Percentiles rank a stretch among this genome's conserved stretches.
phyloP scores from a whole-genome alignment of 2,888 invertebrate species.

The Chymomyza fuscimana region DNA sequence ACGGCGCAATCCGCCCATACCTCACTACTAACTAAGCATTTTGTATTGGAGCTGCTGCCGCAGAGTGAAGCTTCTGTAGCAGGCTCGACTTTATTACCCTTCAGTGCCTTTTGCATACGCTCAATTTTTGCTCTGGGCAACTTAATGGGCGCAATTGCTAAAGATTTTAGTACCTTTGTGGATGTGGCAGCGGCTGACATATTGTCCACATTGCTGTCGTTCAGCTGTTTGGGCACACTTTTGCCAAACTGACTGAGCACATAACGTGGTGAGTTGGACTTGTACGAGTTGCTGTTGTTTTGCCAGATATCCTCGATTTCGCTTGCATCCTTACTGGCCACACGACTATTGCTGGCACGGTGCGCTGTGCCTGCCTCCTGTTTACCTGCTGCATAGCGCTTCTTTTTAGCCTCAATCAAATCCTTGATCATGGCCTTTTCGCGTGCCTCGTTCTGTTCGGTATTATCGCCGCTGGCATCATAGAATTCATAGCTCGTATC shows the following conservation, averaged over 20 bases:
- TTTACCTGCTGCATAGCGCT: slow-evolving; percentile 14
- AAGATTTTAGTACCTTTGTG: slow-evolving; percentile 56
- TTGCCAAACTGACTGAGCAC: slow-evolving; percentile 66
- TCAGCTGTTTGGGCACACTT: slow-evolving; percentile 47
- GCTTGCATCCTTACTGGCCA: slow-evolving; percentile 43
- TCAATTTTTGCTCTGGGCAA: slow-evolving; percentile 49
- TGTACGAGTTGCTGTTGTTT: slow-evolving; percentile 65
- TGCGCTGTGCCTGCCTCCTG: slow-evolving; percentile 15
- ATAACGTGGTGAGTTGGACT: slow-evolving; percentile 65
- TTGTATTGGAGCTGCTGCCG: background rate
- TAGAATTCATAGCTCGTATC: slow-evolving; percentile 55
- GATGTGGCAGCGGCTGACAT: slow-evolving; percentile 15
- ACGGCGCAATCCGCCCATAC: background rate
- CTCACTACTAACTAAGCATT: background rate
- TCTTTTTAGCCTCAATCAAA: slow-evolving; percentile 50
- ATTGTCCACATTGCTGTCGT: slow-evolving; percentile 50
- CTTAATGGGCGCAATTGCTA: slow-evolving; percentile 59
- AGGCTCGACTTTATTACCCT: background rate
- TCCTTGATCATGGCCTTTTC: slow-evolving; percentile 42
- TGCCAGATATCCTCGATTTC: slow-evolving; percentile 72
- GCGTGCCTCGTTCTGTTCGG: slow-evolving; percentile 23
- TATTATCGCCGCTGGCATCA: slow-evolving; percentile 41
- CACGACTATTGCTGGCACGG: slow-evolving; percentile 11
- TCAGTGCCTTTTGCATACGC: slow-evolving; percentile 43
- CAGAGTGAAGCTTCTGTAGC: background rate